Evolutionary conservation across 2,888 invertebrate species (phyloP).

Genomic region (Philhelius pedissequus): DNA sequence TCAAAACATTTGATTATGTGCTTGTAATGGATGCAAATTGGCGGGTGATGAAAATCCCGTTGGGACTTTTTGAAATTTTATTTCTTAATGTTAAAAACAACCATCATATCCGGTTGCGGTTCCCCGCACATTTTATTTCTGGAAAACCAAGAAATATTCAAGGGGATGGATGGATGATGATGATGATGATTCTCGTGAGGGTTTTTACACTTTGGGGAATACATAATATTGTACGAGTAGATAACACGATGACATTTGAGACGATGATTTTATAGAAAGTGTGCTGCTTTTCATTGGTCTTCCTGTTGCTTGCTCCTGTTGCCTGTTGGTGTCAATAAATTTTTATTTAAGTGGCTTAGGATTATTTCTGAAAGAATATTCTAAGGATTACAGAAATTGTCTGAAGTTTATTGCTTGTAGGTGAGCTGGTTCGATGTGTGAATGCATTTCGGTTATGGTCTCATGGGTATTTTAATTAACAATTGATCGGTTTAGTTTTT

Average conservation of each 20-base stretch:
- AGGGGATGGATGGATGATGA: conserved; percentile 8
- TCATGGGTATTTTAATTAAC: conserved; percentile 13
- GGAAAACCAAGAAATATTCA: neutral
- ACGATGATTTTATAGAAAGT: conserved; percentile 37
- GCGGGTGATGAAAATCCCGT: conserved; percentile 56
- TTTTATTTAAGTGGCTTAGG: conserved; percentile 50
- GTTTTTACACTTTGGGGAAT: conserved; percentile 61
- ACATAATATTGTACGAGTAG: conserved; percentile 3
- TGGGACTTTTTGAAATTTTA: conserved; percentile 49
- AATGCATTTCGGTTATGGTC: neutral
- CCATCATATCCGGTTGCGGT: conserved; percentile 65
- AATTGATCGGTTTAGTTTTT: neutral
- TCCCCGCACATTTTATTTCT: conserved; percentile 6
- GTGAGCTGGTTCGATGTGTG: neutral
- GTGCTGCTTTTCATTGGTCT: conserved; percentile 18
- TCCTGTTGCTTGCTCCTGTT: conserved; percentile 1
- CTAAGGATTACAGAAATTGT: conserved; percentile 18
- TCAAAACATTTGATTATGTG: conserved; percentile 59
- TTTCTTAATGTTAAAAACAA: conserved; percentile 34
- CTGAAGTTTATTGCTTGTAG: neutral
- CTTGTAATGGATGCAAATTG: conserved; percentile 64
- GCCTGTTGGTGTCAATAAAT: conserved; percentile 66
- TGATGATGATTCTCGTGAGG: conserved; percentile 26
- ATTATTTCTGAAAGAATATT: conserved; percentile 46
- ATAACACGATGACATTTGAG: conserved; percentile 50